A percentile compares a stretch with the other conserved stretches of the same genome.
phyloP scores from a whole-genome alignment of 2,888 invertebrate genomes.

The Phlogophora meticulosa region DNA sequence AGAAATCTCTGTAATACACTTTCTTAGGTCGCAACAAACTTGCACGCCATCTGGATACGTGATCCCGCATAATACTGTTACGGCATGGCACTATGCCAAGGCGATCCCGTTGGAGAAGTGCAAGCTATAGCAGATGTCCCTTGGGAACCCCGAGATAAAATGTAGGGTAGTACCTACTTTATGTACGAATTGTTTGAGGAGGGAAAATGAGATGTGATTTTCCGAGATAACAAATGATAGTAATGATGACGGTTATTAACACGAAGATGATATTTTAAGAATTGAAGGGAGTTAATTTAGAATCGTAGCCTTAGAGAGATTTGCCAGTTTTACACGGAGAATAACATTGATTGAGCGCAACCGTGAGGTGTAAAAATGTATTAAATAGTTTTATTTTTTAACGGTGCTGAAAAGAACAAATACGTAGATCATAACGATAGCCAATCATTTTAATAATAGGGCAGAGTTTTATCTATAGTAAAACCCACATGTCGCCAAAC shows the following conservation, averaged over 20 bases:
- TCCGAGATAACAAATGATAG: neutral
- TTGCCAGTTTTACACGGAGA: too few relatives aligned
- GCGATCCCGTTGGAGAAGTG: slow-evolving; percentile 41
- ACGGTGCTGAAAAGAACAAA: too few relatives aligned
- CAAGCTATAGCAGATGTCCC: slow-evolving; percentile 41
- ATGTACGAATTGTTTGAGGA: neutral
- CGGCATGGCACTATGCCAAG: slow-evolving; percentile 60
- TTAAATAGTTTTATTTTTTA: too few relatives aligned
- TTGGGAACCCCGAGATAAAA: slow-evolving; percentile 38
- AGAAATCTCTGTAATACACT: slow-evolving; percentile 53
- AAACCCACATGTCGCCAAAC: too few relatives aligned
- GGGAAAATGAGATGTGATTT: slow-evolving; percentile 9
- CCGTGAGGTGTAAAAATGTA: too few relatives aligned
- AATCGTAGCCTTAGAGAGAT: neutral
- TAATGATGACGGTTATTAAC: slow-evolving; percentile 13
- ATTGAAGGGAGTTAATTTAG: neutral
- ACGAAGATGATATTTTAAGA: slow-evolving; percentile 1
- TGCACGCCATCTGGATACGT: slow-evolving; percentile 61
- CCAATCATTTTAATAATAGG: too few relatives aligned
- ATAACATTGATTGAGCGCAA: too few relatives aligned
- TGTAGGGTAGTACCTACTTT: slow-evolving; percentile 13
- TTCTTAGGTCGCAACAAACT: slow-evolving; percentile 45
- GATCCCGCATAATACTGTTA: slow-evolving; percentile 60
- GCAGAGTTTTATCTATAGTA: too few relatives aligned
- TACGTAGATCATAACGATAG: too few relatives aligned